These are phyloP conservation scores for Montipora efflorescens DNA, from an alignment of 64 coral and sea anemone genomes.

Conservation along the genomic window DNA sequence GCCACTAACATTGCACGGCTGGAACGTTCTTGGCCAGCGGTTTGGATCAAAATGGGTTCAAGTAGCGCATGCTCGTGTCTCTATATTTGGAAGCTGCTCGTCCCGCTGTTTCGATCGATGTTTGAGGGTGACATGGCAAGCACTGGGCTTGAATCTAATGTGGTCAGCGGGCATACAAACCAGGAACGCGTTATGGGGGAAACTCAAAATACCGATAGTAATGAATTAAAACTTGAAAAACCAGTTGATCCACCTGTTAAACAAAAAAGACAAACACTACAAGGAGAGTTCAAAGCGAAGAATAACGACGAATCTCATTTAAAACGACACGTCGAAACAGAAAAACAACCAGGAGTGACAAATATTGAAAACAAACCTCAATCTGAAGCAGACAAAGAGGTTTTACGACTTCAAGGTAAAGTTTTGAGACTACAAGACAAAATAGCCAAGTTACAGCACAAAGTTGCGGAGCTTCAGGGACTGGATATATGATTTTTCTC, in stretches of 20 bases:
- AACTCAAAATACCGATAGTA: slow-evolving; percentile 20
- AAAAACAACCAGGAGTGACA: background rate
- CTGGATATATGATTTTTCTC: slow-evolving; percentile 51
- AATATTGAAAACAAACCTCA: slow-evolving; percentile 28
- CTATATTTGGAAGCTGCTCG: slow-evolving; percentile 77
- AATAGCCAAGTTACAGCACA: slow-evolving; percentile 92
- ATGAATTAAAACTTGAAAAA: background rate
- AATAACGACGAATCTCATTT: background rate
- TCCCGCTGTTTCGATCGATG: slow-evolving; percentile 54
- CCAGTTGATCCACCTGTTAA: background rate
- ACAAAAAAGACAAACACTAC: background rate
- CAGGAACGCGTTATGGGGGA: slow-evolving; percentile 13
- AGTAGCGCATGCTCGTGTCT: slow-evolving; percentile 81
- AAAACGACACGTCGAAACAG: background rate
- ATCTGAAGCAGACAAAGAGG: slow-evolving; percentile 78
- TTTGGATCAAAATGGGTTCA: slow-evolving; percentile 91
- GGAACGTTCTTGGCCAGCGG: slow-evolving; percentile 84
- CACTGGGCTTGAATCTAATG: background rate
- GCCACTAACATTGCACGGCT: slow-evolving; percentile 26
- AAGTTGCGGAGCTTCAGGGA: slow-evolving; percentile 90
- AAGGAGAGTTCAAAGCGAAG: background rate
- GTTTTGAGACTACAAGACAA: slow-evolving; percentile 87
- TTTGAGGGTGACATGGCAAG: slow-evolving; percentile 38
- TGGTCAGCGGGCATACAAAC: background rate
- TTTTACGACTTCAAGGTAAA: slow-evolving; percentile 87